Evolutionary conservation across 2,113 vertebrate genomes (phyloP).

Genomic region (Procavia capensis): DNA sequence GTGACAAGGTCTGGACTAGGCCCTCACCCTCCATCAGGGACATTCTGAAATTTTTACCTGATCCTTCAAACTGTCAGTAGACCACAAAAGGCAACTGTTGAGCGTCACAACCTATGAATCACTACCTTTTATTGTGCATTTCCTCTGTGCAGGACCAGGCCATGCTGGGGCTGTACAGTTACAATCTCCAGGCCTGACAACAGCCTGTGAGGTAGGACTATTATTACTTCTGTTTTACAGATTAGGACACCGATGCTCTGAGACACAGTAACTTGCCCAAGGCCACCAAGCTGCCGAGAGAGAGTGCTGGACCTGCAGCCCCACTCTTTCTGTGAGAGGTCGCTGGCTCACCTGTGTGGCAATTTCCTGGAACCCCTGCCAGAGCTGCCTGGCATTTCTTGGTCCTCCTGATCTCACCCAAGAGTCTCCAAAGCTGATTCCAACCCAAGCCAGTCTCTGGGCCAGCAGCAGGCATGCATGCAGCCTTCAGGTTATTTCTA

Average conservation of each 20-base stretch:
- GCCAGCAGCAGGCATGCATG: not conserved
- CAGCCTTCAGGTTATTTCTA: not conserved
- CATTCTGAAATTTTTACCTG: not conserved
- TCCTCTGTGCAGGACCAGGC: not conserved
- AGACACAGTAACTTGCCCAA: not conserved
- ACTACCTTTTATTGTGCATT: conserved; percentile 61
- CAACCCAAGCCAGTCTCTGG: not conserved
- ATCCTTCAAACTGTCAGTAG: not conserved
- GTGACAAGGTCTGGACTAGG: not conserved
- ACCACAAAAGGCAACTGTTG: not conserved
- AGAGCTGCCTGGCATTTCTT: conserved; percentile 19
- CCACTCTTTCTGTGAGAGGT: not conserved
- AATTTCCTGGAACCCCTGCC: conserved; percentile 21
- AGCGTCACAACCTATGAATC: not conserved
- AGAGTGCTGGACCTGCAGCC: not conserved
- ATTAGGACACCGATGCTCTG: not conserved
- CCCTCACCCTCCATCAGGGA: not conserved
- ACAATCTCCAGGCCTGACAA: not conserved
- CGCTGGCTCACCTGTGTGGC: not conserved
- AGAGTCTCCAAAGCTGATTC: not conserved
- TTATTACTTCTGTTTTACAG: not conserved
- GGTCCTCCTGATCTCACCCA: not conserved
- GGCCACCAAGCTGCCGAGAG: not conserved
- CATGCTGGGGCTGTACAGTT: not conserved
- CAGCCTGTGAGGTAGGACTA: not conserved